Evolutionary conservation across 2,888 invertebrate genomes (phyloP), one percentile per base, ranked within the genome.

Genomic region (Chaetogeoica ovagalla): DNA sequence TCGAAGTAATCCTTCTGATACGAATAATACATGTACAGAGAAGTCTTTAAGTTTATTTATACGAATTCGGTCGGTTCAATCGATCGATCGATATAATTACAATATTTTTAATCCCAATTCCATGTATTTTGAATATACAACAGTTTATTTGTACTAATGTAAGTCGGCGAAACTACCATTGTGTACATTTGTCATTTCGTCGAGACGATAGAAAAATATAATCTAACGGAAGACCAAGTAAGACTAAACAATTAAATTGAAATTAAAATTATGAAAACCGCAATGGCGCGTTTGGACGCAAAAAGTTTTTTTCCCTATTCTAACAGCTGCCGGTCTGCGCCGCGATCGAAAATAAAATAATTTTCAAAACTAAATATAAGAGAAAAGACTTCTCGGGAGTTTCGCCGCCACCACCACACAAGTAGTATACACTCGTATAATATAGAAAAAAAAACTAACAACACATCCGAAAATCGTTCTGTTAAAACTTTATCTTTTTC

Each of bases 401-500:
- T 62, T n/a, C 7, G 19, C 23, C 15, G n/a, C 13, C 59, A 17
- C 23, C 30, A 52, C 6, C 60, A 8, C 60, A 13, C 48, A 13
- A 15, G 13, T 21, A 52, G 13, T 15, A 48, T 23, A 52, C n/a
- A n/a, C n/a, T n/a, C n/a, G n/a, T n/a, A n/a, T n/a, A n/a, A n/a
- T 23, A 30, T 11, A 62, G 15, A 48, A 48, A 62, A 52, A 43
- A 48, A 30, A 62, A 62, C 7, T 1, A 43, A 43, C 8, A 43
- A 43, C 9, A 43, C 72, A 52, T 30, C 62, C 52, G n/a, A 15
- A 73, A 73, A 73, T 73, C 52, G 63, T 73, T 73, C 63, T 71
- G 52, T 52, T 37, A 5, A 30, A 73, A 63, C 52, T 55, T 63
- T n/a, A n/a, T n/a, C n/a, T n/a, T 52, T 30, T 30, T 30, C 4